Evolutionary conservation across 2,888 invertebrate species (phyloP), one percentile per base, ranked within the genome.

Genomic region (Epinotia bilunana): DNA sequence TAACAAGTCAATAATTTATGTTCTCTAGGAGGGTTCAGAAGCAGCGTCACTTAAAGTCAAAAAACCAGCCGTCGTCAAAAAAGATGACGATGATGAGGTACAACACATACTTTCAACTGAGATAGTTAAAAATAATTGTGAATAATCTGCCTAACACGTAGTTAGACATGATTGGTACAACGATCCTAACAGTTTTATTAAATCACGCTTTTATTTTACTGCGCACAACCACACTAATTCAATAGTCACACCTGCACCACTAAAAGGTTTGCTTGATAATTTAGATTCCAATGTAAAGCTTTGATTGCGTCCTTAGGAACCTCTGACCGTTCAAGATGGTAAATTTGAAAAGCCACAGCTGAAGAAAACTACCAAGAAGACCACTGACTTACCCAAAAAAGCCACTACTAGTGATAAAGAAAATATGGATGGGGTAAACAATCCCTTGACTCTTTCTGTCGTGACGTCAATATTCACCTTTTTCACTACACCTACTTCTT

Each of bases 281-380:
- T 80, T 87, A 86, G 83, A 82, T 80, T 78, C 78, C 83, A 80
- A 83, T 83, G 83, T 85, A 87, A 86, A 87, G 85, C 86, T 84
- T 88, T 85, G 80, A 82, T 87, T 91, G 87, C 89, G 87, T 91
- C 80, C 85, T 79, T 93, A 94, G 94, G 93, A 89, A 79, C 93
- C 91, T 84, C 85, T 93, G 85, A 81, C 87, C 81, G 90, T 91
- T 83, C 90, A 91, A 83, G 92, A 87, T 83, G 93, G 93, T 88
- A 94, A 88, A 90, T 93, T 94, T 78, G 92, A 93, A 87, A 89
- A 87, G 78, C 94, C 94, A 79, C 88, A 91, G 80, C 91, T 93
- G 80, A 94, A 92, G 91, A 94, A 91, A 92, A 90, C 87, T 80
- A 85, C 85, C 79, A 93, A 88, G 91, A 92, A 89, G 85, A 83